Conservation (phyloP, 2,113 vertebrate species). For the Sula dactylatra region DNA sequence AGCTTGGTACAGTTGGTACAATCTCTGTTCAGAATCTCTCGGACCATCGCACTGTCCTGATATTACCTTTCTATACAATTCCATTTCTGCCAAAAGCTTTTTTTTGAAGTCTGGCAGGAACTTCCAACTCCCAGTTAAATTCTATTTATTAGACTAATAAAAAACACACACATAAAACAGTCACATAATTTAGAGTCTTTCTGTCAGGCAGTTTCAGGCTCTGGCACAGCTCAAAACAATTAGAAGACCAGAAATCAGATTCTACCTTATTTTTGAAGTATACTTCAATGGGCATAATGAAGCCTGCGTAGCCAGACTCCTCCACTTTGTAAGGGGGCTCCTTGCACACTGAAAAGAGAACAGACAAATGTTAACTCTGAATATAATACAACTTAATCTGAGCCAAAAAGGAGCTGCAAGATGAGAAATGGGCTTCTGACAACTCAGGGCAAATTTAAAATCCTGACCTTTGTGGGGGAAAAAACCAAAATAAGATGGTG, state of each 20-base stretch:
- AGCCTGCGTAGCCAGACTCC: constrained; percentile 96
- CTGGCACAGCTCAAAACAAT: constrained; percentile 63
- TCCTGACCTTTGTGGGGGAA: neutral
- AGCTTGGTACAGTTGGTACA: neutral
- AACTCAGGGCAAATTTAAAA: neutral
- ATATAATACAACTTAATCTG: neutral
- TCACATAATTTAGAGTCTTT: constrained; percentile 30
- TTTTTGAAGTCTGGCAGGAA: constrained; percentile 59
- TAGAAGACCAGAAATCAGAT: constrained; percentile 36
- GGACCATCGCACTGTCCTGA: constrained; percentile 6
- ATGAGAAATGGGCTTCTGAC: neutral
- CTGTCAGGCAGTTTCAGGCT: constrained; percentile 42
- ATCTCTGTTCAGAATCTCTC: neutral
- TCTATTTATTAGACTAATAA: constrained; percentile 67
- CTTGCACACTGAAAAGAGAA: constrained; percentile 88
- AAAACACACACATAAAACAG: constrained; percentile 55
- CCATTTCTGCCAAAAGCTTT: constrained; percentile 30
- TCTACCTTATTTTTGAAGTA: constrained; percentile 98
- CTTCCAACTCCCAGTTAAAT: constrained; percentile 54
- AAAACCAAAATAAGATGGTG: neutral
- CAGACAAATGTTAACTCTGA: neutral
- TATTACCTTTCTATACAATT: constrained; percentile 9
- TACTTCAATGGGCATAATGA: constrained; percentile 99
- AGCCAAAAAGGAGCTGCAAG: neutral
- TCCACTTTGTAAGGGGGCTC: constrained; percentile 99